Conservation (phyloP, 2,113 vertebrate species). For the Corythornis vintsioides region DNA sequence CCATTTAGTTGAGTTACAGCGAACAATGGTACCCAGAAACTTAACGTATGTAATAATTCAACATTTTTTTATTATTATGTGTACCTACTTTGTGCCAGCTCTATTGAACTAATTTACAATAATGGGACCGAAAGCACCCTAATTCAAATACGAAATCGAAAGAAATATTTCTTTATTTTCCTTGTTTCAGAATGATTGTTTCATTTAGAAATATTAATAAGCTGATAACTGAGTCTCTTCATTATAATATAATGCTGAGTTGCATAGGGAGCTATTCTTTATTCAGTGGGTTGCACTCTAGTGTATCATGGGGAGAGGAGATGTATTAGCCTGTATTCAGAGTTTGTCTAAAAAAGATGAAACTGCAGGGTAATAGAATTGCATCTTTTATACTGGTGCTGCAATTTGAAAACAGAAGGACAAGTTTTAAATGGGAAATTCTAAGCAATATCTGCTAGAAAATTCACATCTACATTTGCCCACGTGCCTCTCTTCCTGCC, state of each 20-base stretch:
- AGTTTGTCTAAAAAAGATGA: constrained; percentile 1
- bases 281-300: constrained; percentile 6
- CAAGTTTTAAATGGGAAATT: constrained; percentile 4
- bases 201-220: constrained; percentile 62
- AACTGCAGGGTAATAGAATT: constrained; percentile 13
- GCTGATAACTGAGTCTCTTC: constrained; percentile 51
- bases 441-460: neutral
- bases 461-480: neutral
- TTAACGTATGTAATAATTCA: constrained; percentile 7
- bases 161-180: constrained; percentile 18
- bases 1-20: constrained; percentile 49
- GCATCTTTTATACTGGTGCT: constrained; percentile 11
- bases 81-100: neutral
- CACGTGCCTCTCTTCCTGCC: neutral
- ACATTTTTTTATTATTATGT: neutral
- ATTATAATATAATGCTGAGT: constrained; percentile 42
- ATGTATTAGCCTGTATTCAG: constrained; percentile 42
- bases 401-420: constrained; percentile 25
- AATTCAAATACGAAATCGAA: constrained; percentile 15
- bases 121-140: neutral
- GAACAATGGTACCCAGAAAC: constrained; percentile 3
- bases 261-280: constrained; percentile 35
- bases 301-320: neutral
- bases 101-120: constrained; percentile 34
- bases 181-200: constrained; percentile 19